Evolutionary conservation across 2,888 invertebrate species (phyloP).

Genomic region (Epiblema foenella): DNA sequence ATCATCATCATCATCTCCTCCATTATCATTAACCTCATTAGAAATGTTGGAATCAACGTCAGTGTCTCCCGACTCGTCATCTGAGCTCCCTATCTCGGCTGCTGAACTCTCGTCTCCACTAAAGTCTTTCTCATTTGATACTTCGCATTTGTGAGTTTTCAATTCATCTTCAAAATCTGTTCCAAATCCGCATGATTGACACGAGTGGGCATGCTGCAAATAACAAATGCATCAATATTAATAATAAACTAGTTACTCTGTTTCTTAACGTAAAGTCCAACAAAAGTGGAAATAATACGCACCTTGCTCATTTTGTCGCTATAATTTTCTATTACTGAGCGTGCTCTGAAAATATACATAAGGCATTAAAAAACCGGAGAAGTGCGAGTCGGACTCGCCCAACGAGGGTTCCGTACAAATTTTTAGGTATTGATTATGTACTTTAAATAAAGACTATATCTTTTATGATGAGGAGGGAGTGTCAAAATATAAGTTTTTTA

Average conservation of each 20-base stretch:
- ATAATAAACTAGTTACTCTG: no score
- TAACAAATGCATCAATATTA: conserved; percentile 3
- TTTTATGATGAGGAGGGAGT: no score
- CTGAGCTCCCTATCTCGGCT: conserved; percentile 52
- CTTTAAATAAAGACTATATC: no score
- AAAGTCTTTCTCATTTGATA: conserved; percentile 36
- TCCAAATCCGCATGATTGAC: conserved; percentile 52
- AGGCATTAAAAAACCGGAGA: neutral
- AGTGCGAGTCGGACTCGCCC: no score
- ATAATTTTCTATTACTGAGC: conserved; percentile 66
- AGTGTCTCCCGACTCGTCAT: conserved; percentile 50
- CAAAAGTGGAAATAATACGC: conserved; percentile 49
- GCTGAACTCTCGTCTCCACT: conserved; percentile 62
- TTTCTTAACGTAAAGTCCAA: no score
- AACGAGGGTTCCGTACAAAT: no score
- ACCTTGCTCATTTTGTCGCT: conserved; percentile 52
- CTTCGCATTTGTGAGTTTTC: conserved; percentile 49
- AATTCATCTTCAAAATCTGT: conserved; percentile 51
- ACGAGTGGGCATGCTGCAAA: conserved; percentile 50
- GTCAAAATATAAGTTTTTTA: no score
- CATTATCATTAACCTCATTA: conserved; percentile 54
- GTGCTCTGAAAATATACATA: conserved; percentile 65
- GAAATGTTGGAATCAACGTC: conserved; percentile 60
- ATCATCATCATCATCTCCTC: neutral
- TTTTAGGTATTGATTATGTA: no score